A percentile compares a stretch with the other conserved stretches of the same genome.
phyloP scores from a whole-genome alignment of 1,140 invertebrate species.

The Macrosteles quadrilineatus region DNA sequence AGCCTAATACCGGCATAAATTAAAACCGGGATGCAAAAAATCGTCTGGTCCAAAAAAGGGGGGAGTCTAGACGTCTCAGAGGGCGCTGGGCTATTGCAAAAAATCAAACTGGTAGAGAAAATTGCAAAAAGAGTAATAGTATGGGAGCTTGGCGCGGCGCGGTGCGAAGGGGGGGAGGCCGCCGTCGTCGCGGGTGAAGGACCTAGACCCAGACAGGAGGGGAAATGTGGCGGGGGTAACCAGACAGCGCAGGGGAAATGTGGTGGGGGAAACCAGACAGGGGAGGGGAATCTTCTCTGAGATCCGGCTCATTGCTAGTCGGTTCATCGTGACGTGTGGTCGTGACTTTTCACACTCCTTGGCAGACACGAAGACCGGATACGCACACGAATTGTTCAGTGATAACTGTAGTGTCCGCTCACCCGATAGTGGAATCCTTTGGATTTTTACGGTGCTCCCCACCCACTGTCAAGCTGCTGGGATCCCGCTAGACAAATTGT shows the following conservation, averaged over 20 bases:
- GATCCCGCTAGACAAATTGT: neutral
- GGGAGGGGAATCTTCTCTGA: neutral
- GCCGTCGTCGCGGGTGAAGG: neutral
- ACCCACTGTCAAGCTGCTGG: neutral
- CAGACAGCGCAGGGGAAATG: slow-evolving; percentile 16
- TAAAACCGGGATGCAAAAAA: neutral
- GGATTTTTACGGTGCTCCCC: neutral
- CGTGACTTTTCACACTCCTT: neutral
- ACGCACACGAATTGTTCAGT: neutral
- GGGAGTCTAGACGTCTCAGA: slow-evolving; percentile 9
- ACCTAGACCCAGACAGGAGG: neutral
- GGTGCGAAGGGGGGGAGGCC: neutral
- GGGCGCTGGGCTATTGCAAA: slow-evolving; percentile 6
- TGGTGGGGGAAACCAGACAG: slow-evolving; percentile 14
- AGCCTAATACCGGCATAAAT: too few relatives aligned
- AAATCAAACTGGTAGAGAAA: slow-evolving; percentile 27
- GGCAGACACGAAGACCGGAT: too few relatives aligned
- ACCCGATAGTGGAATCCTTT: neutral
- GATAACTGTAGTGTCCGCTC: neutral
- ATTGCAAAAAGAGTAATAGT: slow-evolving; percentile 24
- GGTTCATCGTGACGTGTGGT: neutral
- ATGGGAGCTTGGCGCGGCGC: neutral
- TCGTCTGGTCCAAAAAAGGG: slow-evolving; percentile 16
- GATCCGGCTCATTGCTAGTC: slow-evolving; percentile 19
- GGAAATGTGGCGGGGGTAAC: slow-evolving; percentile 13